Percentiles rank a stretch among this genome's conserved stretches.
Conservation (phyloP, 2,113 vertebrate genomes). For the Arizona elegans region DNA sequence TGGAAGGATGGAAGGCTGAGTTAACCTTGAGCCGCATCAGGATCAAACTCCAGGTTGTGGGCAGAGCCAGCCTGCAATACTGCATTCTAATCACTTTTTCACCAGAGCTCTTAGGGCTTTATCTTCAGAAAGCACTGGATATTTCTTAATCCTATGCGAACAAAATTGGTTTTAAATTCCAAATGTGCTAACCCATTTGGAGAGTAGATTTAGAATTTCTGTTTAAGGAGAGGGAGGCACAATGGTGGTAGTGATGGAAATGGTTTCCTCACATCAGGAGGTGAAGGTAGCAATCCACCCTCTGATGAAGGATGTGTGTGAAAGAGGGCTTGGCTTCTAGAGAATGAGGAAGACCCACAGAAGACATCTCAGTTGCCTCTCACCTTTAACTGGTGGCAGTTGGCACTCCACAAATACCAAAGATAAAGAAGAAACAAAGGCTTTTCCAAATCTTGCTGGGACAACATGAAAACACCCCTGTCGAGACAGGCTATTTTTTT, state of each 20-base stretch:
- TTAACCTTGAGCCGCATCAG: background rate
- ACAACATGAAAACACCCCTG: background rate
- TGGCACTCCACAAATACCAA: background rate
- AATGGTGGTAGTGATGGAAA: background rate
- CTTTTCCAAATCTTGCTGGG: background rate
- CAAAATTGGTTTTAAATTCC: background rate
- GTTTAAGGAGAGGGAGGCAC: background rate
- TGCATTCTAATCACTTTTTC: background rate
- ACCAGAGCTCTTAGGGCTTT: background rate
- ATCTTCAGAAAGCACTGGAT: background rate
- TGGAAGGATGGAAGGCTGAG: background rate
- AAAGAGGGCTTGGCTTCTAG: background rate
- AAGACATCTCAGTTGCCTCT: background rate
- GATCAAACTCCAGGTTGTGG: background rate
- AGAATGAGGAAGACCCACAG: background rate
- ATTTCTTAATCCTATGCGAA: background rate
- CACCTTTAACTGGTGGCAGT: background rate
- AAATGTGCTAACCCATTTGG: background rate
- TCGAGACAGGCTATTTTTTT: no score
- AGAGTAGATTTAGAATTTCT: background rate
- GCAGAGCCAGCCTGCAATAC: background rate
- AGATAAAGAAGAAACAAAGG: background rate
- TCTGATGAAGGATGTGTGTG: background rate
- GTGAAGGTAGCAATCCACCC: background rate
- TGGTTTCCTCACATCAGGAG: background rate